A percentile compares a stretch with the other conserved stretches of the same genome.
These are phyloP conservation scores for Cheilosia scutellata DNA, from an alignment of 2,888 invertebrate species.

Conservation along the genomic window DNA sequence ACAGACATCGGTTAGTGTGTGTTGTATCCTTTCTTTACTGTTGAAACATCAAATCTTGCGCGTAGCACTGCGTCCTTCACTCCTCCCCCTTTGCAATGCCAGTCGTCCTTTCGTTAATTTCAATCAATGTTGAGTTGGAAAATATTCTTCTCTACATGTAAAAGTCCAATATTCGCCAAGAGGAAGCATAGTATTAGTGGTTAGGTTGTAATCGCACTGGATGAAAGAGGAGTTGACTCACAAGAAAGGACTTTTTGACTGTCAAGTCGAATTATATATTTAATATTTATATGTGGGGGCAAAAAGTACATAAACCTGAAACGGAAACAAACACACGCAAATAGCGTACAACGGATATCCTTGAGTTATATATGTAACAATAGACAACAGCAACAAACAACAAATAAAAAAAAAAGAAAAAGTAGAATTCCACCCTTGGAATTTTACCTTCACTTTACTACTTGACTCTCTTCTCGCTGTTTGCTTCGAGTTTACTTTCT, in stretches of 20 bases:
- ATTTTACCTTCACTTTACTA: slow-evolving; percentile 27
- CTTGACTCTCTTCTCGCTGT: slow-evolving; percentile 16
- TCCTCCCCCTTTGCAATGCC: not conserved
- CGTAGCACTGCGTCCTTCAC: slow-evolving; percentile 52
- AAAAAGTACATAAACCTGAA: slow-evolving; percentile 73
- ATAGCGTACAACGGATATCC: slow-evolving; percentile 56
- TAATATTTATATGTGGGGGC: slow-evolving; percentile 62
- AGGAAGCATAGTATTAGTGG: slow-evolving; percentile 35
- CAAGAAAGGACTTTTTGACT: slow-evolving; percentile 70
- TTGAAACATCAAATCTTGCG: slow-evolving; percentile 65
- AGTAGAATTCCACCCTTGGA: slow-evolving; percentile 30
- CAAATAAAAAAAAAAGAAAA: slow-evolving; percentile 12
- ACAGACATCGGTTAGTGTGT: slow-evolving; percentile 35
- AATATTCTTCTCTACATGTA: slow-evolving; percentile 70
- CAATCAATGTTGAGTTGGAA: slow-evolving; percentile 73
- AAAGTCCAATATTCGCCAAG: slow-evolving; percentile 65
- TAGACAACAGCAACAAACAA: slow-evolving; percentile 44
- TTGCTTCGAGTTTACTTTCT: slow-evolving; percentile 61
- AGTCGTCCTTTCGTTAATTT: slow-evolving; percentile 68
- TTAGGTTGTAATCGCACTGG: slow-evolving; percentile 11
- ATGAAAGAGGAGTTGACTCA: slow-evolving; percentile 22
- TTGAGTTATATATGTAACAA: slow-evolving; percentile 55
- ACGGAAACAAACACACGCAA: slow-evolving; percentile 68
- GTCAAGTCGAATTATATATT: slow-evolving; percentile 73
- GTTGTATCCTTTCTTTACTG: slow-evolving; percentile 25